A percentile compares a stretch with the other conserved stretches of the same genome.
Conservation (phyloP, 2,888 invertebrate species). For the Ectobius pallidus region DNA sequence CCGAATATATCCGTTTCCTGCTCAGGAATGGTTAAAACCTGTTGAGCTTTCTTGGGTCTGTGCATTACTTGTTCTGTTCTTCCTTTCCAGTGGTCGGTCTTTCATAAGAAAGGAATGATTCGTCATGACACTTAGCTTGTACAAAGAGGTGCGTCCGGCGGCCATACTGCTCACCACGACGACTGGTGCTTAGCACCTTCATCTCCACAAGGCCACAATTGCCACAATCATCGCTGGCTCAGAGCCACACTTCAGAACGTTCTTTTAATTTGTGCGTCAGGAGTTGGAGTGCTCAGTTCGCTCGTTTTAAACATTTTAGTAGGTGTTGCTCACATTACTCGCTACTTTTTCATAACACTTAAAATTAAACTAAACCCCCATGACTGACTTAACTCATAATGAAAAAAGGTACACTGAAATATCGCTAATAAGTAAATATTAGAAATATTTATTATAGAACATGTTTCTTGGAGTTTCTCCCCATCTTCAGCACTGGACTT, state of each 20-base stretch:
- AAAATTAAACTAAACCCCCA: too few species aligned
- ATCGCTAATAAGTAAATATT: too few species aligned
- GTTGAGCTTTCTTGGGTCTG: neutral
- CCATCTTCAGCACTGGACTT: too few species aligned
- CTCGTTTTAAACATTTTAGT: conserved; percentile 2
- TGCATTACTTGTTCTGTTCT: neutral
- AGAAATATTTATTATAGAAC: too few species aligned
- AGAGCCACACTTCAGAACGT: conserved; percentile 9
- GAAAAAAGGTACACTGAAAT: too few species aligned
- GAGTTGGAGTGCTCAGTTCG: conserved; percentile 21
- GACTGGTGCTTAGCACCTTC: conserved; percentile 13
- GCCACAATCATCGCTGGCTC: too few species aligned
- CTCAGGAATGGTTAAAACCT: neutral
- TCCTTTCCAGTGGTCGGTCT: conserved; percentile 40
- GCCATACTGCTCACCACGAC: neutral
- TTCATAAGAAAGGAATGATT: conserved; percentile 42
- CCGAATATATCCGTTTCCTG: too few species aligned
- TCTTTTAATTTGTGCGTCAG: conserved; percentile 10
- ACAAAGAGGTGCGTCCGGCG: conserved; percentile 34
- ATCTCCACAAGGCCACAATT: conserved; percentile 11
- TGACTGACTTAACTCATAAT: too few species aligned
- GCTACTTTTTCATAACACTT: too few species aligned
- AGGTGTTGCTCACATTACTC: too few species aligned
- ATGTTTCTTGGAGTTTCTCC: too few species aligned
- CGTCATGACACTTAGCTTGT: conserved; percentile 27